phyloP scores from a whole-genome alignment of 2,113 vertebrate genomes.

The Chaetodon auriga region DNA sequence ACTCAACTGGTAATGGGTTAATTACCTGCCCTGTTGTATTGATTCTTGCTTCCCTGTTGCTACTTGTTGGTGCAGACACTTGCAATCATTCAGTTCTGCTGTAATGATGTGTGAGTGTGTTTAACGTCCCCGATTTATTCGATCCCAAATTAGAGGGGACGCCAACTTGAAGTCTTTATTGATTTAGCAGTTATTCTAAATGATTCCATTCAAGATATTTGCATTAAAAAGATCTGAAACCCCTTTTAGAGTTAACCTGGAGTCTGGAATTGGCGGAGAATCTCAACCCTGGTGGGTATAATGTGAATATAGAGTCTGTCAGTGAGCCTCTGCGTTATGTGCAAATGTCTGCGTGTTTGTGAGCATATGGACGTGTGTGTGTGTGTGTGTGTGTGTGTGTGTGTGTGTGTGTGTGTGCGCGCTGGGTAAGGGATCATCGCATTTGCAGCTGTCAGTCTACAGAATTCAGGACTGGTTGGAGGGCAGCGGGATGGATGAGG shows the following conservation, averaged over 20 bases:
- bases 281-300: background rate
- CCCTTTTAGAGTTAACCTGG: background rate
- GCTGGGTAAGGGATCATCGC: background rate
- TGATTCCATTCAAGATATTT: background rate
- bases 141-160: background rate
- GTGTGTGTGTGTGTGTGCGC: background rate
- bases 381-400: background rate
- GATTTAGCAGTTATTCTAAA: background rate
- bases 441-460: slow-evolving; percentile 49
- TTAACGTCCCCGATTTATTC: background rate
- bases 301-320: background rate
- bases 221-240: background rate
- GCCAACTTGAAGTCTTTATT: background rate
- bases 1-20: background rate
- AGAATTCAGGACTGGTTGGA: slow-evolving; percentile 32
- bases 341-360: background rate
- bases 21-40: slow-evolving; percentile 11
- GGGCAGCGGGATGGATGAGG: slow-evolving; percentile 4
- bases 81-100: background rate
- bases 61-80: slow-evolving; percentile 11
- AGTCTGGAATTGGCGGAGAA: background rate
- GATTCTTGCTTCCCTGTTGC: slow-evolving; percentile 3
- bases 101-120: background rate
- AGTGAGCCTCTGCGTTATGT: slow-evolving; percentile 2
- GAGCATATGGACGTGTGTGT: background rate